Percentiles rank a stretch among this genome's conserved stretches.
Evolutionary conservation across 2,113 vertebrate species (phyloP).

Genomic region (Esox niger): DNA sequence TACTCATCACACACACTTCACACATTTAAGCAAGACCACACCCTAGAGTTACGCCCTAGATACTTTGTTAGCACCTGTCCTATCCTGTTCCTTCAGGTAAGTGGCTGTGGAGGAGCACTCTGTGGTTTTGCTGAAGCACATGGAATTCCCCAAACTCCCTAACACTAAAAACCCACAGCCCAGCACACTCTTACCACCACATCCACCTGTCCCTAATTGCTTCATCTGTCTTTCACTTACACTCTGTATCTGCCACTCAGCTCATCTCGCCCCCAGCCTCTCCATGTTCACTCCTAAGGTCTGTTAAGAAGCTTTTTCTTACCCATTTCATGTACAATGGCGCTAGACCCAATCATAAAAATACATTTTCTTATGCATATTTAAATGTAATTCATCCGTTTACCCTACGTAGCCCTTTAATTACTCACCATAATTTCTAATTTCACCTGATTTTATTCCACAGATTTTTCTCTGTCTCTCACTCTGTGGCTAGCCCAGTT

Average conservation of each 20-base stretch:
- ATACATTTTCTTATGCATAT: too few relatives aligned
- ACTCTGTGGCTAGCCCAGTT: too few relatives aligned
- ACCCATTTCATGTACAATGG: too few relatives aligned
- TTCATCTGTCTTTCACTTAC: not conserved
- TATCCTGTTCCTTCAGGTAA: slow-evolving; percentile 6
- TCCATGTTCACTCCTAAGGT: slow-evolving; percentile 14
- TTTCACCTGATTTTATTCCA: too few relatives aligned
- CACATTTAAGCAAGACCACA: not conserved
- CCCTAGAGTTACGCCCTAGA: not conserved
- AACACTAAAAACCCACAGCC: slow-evolving; percentile 25
- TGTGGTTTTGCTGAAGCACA: too few relatives aligned
- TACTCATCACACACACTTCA: not conserved
- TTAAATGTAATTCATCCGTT: too few relatives aligned
- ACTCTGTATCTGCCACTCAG: not conserved
- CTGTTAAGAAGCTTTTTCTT: slow-evolving; percentile 36
- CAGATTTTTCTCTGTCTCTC: slow-evolving; percentile 15
- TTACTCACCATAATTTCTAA: too few relatives aligned
- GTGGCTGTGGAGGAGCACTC: slow-evolving; percentile 5
- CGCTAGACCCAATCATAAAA: too few relatives aligned
- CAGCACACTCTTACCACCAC: not conserved
- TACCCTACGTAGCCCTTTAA: too few relatives aligned
- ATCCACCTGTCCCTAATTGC: not conserved
- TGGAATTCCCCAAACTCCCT: slow-evolving; percentile 46
- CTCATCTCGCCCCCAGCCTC: not conserved
- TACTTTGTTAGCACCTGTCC: not conserved